Base-by-base conservation (phyloP, 1,140 invertebrate genomes). In the Geopemphigus sp. region DNA sequence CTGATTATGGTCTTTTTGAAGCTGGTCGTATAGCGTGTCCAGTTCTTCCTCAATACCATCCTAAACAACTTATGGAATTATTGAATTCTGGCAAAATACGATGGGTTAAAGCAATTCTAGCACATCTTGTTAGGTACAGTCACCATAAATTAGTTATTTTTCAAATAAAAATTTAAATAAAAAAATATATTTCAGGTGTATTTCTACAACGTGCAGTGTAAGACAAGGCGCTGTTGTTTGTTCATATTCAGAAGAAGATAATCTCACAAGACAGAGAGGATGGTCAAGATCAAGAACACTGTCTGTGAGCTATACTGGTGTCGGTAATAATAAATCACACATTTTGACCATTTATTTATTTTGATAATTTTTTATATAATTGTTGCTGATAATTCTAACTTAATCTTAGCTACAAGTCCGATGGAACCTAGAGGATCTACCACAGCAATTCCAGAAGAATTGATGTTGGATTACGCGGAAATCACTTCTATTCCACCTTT, bases 41-140 rank as follows among this genome's bases (percentile, higher is more conserved):
- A 0, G 96, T 99, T n/a, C 86, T 99, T 81, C 98, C 98, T 0
- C 98, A 99, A 84, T 99, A 99, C 86, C 98, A 99, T 89, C 98
- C 98, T 0, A 98, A 98, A 84, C 97, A 98, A 84, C 86, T 99
- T 5, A 98, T 98, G 93, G 98, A 99, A 85, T 86, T 99, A n/a
- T 87, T 99, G 0, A 98, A 98, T 86, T 98, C 96, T 80, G 98
- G 98, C 0, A 98, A 98, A 87, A 97, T 98, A 53, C 88, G 94
- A 83, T 95, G 96, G 90, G 98, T 99, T 0, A 98, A 98, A 86
- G 97, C 97, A 0, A 99, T 99, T 81, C 87, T 99, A 54, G 92
- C 95, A 4, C 98, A 99, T 89, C 88, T 99, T 56, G 95, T 99
- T 17, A 90, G 88, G 85, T 85, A 74, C 11, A n/a, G 11, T 32